Evolutionary conservation across 2,888 invertebrate genomes (phyloP).

Genomic region (Cryptophagus acutangulus): DNA sequence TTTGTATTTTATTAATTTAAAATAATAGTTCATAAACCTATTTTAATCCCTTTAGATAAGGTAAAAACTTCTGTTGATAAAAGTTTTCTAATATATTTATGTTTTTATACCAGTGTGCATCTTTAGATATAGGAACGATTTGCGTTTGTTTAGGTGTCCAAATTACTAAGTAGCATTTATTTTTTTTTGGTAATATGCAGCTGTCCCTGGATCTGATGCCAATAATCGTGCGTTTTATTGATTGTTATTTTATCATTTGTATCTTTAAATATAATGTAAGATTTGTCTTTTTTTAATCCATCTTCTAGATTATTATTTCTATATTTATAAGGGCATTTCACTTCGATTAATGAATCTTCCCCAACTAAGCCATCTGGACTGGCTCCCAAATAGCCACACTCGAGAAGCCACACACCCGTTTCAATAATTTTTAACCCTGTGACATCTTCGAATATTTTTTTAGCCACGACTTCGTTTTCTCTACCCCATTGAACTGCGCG

Average conservation of each 20-base stretch:
- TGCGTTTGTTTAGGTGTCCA: slow-evolving; percentile 13
- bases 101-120: too few species aligned
- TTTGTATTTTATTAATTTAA: too few species aligned
- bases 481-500: too few species aligned
- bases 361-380: slow-evolving; percentile 18
- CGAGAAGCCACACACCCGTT: too few species aligned
- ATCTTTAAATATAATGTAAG: background rate
- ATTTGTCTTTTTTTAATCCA: background rate
- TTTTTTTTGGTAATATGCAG: slow-evolving; percentile 12
- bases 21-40: too few species aligned
- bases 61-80: too few species aligned
- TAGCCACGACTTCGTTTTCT: too few species aligned
- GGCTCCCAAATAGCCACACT: slow-evolving; percentile 17
- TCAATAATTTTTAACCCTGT: too few species aligned
- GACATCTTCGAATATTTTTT: too few species aligned
- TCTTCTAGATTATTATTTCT: background rate
- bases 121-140: too few species aligned
- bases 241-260: slow-evolving; percentile 5
- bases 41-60: too few species aligned
- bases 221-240: slow-evolving; percentile 15
- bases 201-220: slow-evolving; percentile 16
- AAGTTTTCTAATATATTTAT: too few species aligned
- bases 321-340: slow-evolving; percentile 12
- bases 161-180: slow-evolving; percentile 15
- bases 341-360: slow-evolving; percentile 15